Conservation (phyloP, 2,888 invertebrate species). For the Trachelus tabidus region DNA sequence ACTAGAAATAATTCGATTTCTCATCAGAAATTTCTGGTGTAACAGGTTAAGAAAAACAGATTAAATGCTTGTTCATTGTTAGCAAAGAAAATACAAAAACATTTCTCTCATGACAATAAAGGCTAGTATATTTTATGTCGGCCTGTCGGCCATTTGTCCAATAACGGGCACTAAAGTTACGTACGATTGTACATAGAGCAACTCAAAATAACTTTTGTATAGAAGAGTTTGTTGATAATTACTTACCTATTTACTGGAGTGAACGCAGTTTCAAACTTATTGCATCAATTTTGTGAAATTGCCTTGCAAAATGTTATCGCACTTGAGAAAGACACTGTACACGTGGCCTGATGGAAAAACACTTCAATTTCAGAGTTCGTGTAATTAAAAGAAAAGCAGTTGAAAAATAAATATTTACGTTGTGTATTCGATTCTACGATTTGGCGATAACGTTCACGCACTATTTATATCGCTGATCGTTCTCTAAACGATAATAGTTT, state of each 20-base stretch:
- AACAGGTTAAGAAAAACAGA: background rate
- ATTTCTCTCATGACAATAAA: background rate
- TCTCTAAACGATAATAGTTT: background rate
- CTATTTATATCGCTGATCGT: background rate
- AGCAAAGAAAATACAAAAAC: background rate
- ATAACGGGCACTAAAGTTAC: background rate
- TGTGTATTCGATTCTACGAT: background rate
- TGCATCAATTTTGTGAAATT: background rate
- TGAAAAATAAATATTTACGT: background rate
- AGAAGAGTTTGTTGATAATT: background rate
- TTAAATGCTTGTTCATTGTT: background rate
- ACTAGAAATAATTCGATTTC: background rate
- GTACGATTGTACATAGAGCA: background rate
- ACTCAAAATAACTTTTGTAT: background rate
- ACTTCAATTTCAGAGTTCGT: background rate
- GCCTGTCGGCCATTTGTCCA: background rate
- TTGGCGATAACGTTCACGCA: background rate
- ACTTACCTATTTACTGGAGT: background rate
- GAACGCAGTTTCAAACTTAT: background rate
- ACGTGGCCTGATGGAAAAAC: background rate
- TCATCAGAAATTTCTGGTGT: background rate
- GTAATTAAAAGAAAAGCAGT: background rate
- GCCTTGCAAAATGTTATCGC: background rate
- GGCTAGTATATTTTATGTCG: background rate
- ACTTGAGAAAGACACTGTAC: background rate